Percentiles rank a stretch among this genome's conserved stretches.
Conservation (phyloP, 2,797 vertebrate genomes). For the Helostoma temminkii region DNA sequence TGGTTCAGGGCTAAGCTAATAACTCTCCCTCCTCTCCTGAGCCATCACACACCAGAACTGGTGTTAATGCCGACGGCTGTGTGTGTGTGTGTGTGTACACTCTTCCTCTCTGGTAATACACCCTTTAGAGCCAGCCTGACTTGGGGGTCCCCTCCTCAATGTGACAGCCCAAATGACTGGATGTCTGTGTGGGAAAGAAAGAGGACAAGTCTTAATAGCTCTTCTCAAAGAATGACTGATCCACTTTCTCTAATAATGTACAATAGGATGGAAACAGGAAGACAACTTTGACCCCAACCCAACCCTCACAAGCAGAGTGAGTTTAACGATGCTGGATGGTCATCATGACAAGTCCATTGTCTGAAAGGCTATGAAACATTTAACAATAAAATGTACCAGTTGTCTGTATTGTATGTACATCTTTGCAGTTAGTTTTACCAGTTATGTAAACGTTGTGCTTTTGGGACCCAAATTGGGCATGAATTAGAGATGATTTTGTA, state of each 20-base stretch:
- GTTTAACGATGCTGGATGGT: slow-evolving; percentile 8
- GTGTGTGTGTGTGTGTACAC: slow-evolving; percentile 48
- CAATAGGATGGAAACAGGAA: slow-evolving; percentile 53
- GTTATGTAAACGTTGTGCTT: background rate
- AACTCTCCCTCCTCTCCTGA: slow-evolving; percentile 96
- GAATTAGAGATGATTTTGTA: background rate
- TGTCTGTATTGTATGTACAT: background rate
- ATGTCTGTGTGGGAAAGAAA: slow-evolving; percentile 59
- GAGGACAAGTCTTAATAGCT: slow-evolving; percentile 51
- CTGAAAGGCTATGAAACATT: background rate
- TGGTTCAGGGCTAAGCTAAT: slow-evolving; percentile 99
- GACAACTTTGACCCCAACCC: slow-evolving; percentile 31
- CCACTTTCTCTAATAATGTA: slow-evolving; percentile 51
- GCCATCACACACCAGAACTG: slow-evolving; percentile 86
- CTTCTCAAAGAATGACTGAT: slow-evolving; percentile 55
- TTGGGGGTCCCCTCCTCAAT: slow-evolving; percentile 78
- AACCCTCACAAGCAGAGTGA: slow-evolving; percentile 18
- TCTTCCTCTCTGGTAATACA: slow-evolving; percentile 50
- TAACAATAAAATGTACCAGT: background rate
- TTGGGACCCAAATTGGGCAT: background rate
- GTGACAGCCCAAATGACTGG: slow-evolving; percentile 67
- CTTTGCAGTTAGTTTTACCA: background rate
- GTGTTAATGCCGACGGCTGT: slow-evolving; percentile 75
- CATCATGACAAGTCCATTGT: slow-evolving; percentile 2
- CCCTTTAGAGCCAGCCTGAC: slow-evolving; percentile 68